Base-by-base conservation (phyloP, 2,113 vertebrate genomes). In the Axis porcinus region DNA sequence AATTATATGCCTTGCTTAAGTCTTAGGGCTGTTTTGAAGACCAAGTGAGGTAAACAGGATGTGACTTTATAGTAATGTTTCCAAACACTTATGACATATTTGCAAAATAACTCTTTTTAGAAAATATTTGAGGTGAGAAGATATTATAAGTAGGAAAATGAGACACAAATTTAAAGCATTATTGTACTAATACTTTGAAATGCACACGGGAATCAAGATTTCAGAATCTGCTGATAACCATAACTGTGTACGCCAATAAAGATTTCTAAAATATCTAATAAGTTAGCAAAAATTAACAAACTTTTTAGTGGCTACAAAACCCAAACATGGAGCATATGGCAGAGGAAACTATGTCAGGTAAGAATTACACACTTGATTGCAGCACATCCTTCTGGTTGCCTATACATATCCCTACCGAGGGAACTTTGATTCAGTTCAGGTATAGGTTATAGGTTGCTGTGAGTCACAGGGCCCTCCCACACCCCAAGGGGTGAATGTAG, bases 181-280 rank as follows among this genome's bases (percentile, higher is more conserved):
- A 91, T 4, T 87, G 9, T 23, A 96, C 45, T 40, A 74, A 62
- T 67, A 87, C 16, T 93, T 82, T 57, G 27, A 12, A 93, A 95
- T 76, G 33, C 19, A 82, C 81, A 57, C 91, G 76, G n/a, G 36
- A 89, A 95, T 86, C 40, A 89, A 54, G 27, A 78, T 91, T 84
- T 91, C 36, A 91, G 40, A 86, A 94, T 90, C 52, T 94, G 23
- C 21, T 95, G 25, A 83, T 10, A 55, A 76, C 40, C 86, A 89
- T 1, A 91, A 62, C 2, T 36, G 27, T 91, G 62, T 90, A 30
- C 78, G 50, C 6, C 62, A 87, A 76, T 36, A 60, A 78, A 83
- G 40, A 91, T 91, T 91, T 87, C 40, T 70, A 91, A 94, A 91
- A 88, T n/a, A 60, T 76, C 55, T 90, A 74, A 58, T 91, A 74